phyloP scores from a whole-genome alignment of 2,797 vertebrate genomes.

The Remorina albescens region DNA sequence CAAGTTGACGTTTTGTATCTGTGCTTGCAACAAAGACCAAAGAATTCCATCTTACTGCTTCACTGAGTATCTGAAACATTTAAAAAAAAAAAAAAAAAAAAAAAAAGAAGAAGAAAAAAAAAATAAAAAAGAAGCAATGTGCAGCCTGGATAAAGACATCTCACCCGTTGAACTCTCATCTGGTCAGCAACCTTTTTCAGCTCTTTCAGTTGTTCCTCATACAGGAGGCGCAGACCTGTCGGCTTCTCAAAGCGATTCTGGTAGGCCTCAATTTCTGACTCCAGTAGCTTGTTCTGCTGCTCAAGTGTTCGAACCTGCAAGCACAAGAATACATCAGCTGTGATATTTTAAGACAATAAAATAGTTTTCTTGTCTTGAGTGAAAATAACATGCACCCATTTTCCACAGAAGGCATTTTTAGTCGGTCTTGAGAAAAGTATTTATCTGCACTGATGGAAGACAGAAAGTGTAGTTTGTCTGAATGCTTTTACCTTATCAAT shows the following conservation, averaged over 20 bases:
- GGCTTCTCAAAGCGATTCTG: slow-evolving; percentile 74
- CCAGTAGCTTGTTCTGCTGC: slow-evolving; percentile 79
- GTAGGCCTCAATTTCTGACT: slow-evolving; percentile 77
- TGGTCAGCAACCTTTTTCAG: slow-evolving; percentile 80
- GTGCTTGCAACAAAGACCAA: slow-evolving; percentile 56
- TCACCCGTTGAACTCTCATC: slow-evolving; percentile 81
- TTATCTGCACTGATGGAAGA: not conserved
- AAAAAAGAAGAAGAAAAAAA: not conserved
- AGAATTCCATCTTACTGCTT: slow-evolving; percentile 38
- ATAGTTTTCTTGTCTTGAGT: slow-evolving; percentile 27
- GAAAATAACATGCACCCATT: slow-evolving; percentile 28
- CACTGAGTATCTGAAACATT: slow-evolving; percentile 35
- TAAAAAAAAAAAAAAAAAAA: slow-evolving; percentile 6
- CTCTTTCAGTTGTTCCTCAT: slow-evolving; percentile 82
- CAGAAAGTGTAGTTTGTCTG: not conserved
- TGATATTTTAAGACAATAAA: not conserved
- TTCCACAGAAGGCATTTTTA: not conserved
- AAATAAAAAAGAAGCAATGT: not conserved
- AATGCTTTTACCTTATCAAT: slow-evolving; percentile 78
- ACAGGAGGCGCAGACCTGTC: slow-evolving; percentile 74
- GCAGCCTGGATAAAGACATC: slow-evolving; percentile 19
- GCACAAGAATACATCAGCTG: slow-evolving; percentile 22
- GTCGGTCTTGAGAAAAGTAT: slow-evolving; percentile 18
- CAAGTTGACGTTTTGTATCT: slow-evolving; percentile 75
- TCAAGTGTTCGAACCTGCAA: slow-evolving; percentile 82